These are phyloP conservation scores for Bostrychus sinensis DNA, from an alignment of 2,113 vertebrate species.

Conservation along the genomic window DNA sequence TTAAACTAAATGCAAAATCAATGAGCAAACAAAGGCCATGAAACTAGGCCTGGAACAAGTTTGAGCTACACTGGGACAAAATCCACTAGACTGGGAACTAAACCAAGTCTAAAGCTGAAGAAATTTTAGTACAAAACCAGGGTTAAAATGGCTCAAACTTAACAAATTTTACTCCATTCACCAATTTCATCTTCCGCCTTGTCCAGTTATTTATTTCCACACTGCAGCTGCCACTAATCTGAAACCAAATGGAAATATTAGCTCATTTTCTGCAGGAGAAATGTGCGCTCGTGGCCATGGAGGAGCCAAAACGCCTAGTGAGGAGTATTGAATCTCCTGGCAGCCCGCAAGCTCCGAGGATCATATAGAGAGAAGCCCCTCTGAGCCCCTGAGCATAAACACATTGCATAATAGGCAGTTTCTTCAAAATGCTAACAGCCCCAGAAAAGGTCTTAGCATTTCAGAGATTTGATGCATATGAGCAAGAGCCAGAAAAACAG, in stretches of 20 bases:
- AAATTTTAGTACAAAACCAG: too few relatives aligned
- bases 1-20: too few relatives aligned
- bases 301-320: conserved; percentile 36
- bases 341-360: conserved; percentile 55
- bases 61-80: too few relatives aligned
- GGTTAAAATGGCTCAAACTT: too few relatives aligned
- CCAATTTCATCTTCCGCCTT: conserved; percentile 6
- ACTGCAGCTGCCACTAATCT: conserved; percentile 19
- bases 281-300: conserved; percentile 44
- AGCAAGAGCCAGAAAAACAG: conserved; percentile 20
- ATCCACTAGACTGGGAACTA: too few relatives aligned
- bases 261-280: conserved; percentile 31
- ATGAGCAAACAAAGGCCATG: too few relatives aligned
- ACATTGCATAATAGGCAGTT: conserved; percentile 72
- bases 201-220: conserved; percentile 24
- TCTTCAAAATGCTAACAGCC: conserved; percentile 76
- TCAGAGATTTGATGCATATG: conserved; percentile 51
- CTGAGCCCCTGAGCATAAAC: conserved; percentile 68
- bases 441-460: conserved; percentile 74
- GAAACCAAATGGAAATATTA: conserved; percentile 53
- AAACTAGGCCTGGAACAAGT: too few relatives aligned
- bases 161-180: not conserved
- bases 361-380: conserved; percentile 46
- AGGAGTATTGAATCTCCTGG: conserved; percentile 40
- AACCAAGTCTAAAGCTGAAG: too few relatives aligned